Evolutionary conservation across 2,797 vertebrate species (phyloP).

Genomic region (Spatula versicolor): DNA sequence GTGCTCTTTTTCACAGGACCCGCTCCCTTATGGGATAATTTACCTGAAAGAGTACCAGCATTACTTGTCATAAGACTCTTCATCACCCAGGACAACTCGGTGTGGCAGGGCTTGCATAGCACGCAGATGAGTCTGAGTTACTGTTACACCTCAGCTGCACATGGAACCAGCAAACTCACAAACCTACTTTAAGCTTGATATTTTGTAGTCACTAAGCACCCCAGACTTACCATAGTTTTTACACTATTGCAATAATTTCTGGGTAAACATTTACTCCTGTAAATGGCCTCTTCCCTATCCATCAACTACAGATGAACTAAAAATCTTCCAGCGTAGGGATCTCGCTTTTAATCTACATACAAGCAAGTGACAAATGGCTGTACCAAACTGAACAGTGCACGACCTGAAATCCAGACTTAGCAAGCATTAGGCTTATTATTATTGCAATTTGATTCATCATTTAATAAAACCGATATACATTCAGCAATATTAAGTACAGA

Average conservation of each 20-base stretch:
- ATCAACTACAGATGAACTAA: not conserved
- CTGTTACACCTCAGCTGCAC: not conserved
- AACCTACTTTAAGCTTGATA: not conserved
- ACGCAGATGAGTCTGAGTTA: accelerated
- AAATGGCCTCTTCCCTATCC: not conserved
- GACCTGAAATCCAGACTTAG: not conserved
- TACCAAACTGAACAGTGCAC: not conserved
- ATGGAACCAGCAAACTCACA: not conserved
- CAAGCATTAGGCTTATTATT: not conserved
- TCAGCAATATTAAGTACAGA: not conserved
- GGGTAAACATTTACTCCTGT: not conserved
- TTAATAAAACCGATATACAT: not conserved
- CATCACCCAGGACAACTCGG: not conserved
- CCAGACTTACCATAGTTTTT: not conserved
- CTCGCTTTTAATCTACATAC: not conserved
- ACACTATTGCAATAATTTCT: accelerated
- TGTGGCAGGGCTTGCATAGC: not conserved
- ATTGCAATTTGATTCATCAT: not conserved
- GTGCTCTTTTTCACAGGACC: not conserved
- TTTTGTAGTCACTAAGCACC: not conserved
- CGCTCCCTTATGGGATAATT: not conserved
- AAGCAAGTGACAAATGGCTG: not conserved
- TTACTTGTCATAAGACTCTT: not conserved
- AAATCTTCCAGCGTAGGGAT: not conserved
- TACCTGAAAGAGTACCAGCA: not conserved